Evolutionary conservation across 2,113 vertebrate species (phyloP).

Genomic region (Bufo bufo): DNA sequence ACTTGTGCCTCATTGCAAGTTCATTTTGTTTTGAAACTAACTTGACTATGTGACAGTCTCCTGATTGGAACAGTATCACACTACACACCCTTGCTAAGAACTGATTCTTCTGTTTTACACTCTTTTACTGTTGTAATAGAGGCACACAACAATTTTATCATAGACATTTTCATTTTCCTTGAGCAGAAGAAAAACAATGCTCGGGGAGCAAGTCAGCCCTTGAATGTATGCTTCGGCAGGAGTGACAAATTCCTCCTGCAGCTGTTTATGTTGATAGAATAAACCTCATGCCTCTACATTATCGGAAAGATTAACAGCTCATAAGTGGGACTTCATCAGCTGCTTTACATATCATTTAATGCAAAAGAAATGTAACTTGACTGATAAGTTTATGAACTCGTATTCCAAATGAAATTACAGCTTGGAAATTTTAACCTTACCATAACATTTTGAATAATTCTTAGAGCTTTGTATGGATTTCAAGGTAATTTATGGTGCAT

Average conservation of each 20-base stretch:
- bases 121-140: no score
- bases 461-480: neutral
- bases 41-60: no score
- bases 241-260: neutral
- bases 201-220: neutral
- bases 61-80: no score
- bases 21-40: no score
- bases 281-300: neutral
- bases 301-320: neutral
- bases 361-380: neutral
- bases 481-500: neutral
- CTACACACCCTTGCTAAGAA: no score
- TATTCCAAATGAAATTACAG: neutral
- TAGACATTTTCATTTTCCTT: no score
- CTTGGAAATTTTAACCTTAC: neutral
- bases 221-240: neutral
- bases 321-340: slow-evolving; percentile 11
- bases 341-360: neutral
- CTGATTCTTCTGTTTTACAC: no score
- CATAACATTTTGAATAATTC: neutral
- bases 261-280: slow-evolving; percentile 33
- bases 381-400: neutral
- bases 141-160: no score
- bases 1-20: no score
- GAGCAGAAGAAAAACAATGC: neutral